Conservation (phyloP, 2,888 invertebrate genomes). For the Hylaea fasciaria region DNA sequence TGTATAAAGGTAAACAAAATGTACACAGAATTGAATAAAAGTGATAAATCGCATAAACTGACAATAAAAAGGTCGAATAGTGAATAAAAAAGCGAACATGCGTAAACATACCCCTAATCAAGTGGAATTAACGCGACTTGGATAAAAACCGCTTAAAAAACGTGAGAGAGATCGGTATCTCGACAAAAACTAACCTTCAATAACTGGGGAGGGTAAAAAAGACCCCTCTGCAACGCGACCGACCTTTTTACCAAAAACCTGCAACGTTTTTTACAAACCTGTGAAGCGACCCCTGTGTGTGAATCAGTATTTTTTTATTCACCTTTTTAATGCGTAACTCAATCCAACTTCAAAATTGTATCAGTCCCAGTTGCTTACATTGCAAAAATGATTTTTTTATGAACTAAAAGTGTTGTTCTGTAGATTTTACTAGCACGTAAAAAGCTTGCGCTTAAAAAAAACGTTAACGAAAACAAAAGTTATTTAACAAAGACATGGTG, state of each 20-base stretch:
- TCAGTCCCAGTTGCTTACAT: no score
- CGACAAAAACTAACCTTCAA: conserved; percentile 67
- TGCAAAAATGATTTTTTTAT: no score
- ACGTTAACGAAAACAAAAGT: conserved; percentile 49
- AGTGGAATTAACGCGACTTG: conserved; percentile 64
- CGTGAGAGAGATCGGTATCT: conserved; percentile 79
- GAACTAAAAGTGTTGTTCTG: neutral
- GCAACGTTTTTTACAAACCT: conserved; percentile 72
- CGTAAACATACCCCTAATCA: conserved; percentile 75
- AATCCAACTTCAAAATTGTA: conserved; percentile 3
- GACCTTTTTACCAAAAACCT: conserved; percentile 69
- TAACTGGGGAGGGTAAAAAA: conserved; percentile 59
- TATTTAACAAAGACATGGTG: conserved; percentile 45
- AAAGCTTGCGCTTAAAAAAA: conserved; percentile 57
- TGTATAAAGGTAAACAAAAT: neutral
- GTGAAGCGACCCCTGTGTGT: conserved; percentile 43
- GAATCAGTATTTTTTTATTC: conserved; percentile 12
- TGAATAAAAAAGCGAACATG: conserved; percentile 56
- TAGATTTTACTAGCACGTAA: conserved; percentile 11
- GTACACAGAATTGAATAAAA: conserved; percentile 30
- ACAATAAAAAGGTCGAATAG: conserved; percentile 40
- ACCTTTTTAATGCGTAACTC: conserved; percentile 21
- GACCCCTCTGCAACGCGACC: conserved; percentile 55
- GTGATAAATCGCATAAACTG: conserved; percentile 27
- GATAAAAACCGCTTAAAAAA: conserved; percentile 72